A percentile compares a stretch with the other conserved stretches of the same genome.
Evolutionary conservation across 2,797 vertebrate genomes (phyloP).

Genomic region (Enteromius treurensis): DNA sequence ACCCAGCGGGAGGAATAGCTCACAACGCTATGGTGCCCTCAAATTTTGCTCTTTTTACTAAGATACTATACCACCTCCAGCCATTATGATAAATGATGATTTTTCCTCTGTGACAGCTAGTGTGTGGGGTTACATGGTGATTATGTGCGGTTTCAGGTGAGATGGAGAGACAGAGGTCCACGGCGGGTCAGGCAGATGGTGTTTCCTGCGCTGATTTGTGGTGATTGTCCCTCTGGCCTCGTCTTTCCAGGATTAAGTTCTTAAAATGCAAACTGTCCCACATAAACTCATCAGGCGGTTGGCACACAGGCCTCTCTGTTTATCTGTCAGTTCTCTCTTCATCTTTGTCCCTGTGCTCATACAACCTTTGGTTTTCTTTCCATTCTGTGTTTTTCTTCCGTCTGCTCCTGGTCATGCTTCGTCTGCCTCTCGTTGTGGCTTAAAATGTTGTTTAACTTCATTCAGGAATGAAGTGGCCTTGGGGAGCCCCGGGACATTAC

Average conservation of each 20-base stretch:
- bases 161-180: slow-evolving; percentile 33
- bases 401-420: slow-evolving; percentile 15
- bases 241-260: slow-evolving; percentile 50
- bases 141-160: slow-evolving; percentile 21
- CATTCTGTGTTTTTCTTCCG: background rate
- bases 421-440: slow-evolving; percentile 31
- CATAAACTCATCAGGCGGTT: slow-evolving; percentile 44
- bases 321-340: slow-evolving; percentile 19
- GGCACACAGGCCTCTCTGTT: slow-evolving; percentile 27
- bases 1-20: slow-evolving; percentile 26
- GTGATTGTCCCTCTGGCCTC: slow-evolving; percentile 47
- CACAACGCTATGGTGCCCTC: slow-evolving; percentile 31
- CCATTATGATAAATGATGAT: slow-evolving; percentile 41
- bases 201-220: slow-evolving; percentile 51
- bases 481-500: background rate
- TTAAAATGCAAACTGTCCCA: slow-evolving; percentile 53
- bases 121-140: slow-evolving; percentile 33
- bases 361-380: slow-evolving; percentile 8
- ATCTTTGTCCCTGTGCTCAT: slow-evolving; percentile 8
- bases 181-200: slow-evolving; percentile 51
- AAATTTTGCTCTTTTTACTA: slow-evolving; percentile 31
- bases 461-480: background rate
- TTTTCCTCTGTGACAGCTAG: slow-evolving; percentile 33
- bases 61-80: slow-evolving; percentile 30
- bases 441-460: slow-evolving; percentile 13